Evolutionary conservation across 2,888 invertebrate genomes (phyloP).

Genomic region (Clitarchus hookeri): DNA sequence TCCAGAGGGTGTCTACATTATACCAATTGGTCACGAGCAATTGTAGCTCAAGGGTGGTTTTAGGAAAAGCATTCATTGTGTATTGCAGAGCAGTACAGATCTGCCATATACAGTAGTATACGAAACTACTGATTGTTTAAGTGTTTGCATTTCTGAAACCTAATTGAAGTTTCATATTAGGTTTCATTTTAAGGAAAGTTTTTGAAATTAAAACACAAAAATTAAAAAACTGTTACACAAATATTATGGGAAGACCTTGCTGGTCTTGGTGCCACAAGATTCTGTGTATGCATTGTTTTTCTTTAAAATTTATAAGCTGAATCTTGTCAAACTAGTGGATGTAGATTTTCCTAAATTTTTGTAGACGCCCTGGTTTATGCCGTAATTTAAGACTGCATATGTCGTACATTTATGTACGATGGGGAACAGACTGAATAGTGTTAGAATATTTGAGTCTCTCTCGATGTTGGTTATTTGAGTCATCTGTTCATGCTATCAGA

Average conservation of each 20-base stretch:
- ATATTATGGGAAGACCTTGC: too few relatives aligned
- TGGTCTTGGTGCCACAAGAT: neutral
- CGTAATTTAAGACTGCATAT: neutral
- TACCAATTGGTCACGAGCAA: too few relatives aligned
- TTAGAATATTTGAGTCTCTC: conserved; percentile 10
- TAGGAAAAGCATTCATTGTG: too few relatives aligned
- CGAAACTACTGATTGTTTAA: neutral
- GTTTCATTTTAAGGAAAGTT: neutral
- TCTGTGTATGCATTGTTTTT: neutral
- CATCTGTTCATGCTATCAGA: neutral
- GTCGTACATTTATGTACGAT: neutral
- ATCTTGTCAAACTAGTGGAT: neutral
- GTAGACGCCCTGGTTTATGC: conserved; percentile 1
- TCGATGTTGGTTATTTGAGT: neutral
- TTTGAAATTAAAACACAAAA: neutral
- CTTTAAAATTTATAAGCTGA: neutral
- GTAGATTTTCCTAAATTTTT: neutral
- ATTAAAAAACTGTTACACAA: too few relatives aligned
- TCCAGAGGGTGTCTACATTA: too few relatives aligned
- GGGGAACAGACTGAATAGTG: conserved; percentile 5
- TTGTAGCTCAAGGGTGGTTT: too few relatives aligned
- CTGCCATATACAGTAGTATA: neutral
- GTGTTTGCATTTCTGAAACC: neutral
- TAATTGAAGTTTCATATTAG: neutral
- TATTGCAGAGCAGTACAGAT: too few relatives aligned